Conservation (phyloP, 2,888 invertebrate species). For the Trichopria drosophilae region DNA sequence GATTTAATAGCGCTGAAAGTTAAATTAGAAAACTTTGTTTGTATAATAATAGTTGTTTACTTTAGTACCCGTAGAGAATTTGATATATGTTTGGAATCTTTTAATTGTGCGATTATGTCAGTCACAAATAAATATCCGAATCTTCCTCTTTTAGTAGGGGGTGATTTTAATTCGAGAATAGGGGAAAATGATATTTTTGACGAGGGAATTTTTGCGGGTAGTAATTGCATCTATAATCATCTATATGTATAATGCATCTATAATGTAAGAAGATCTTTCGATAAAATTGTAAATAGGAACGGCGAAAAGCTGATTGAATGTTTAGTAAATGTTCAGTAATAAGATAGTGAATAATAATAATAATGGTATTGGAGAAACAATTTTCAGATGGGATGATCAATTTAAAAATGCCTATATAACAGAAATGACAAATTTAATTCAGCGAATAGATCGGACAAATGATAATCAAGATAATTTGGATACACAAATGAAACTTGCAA, state of each 20-base stretch:
- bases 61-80: background rate
- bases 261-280: no score
- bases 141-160: background rate
- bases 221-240: no score
- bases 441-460: background rate
- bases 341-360: background rate
- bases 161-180: slow-evolving; percentile 2
- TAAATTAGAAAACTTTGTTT: background rate
- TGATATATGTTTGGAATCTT: no score
- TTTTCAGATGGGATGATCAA: background rate
- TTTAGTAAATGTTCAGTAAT: slow-evolving; percentile 1
- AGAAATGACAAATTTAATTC: background rate
- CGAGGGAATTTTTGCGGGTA: no score
- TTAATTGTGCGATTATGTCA: no score
- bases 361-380: no score
- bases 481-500: no score
- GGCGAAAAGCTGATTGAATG: background rate
- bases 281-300: background rate
- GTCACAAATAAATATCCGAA: background rate
- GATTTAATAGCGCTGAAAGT: background rate
- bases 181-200: background rate
- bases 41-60: background rate
- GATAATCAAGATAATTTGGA: no score
- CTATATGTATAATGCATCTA: no score
- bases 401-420: background rate